Base-by-base conservation (phyloP, 2,888 invertebrate species). In the Sicus ferrugineus region DNA sequence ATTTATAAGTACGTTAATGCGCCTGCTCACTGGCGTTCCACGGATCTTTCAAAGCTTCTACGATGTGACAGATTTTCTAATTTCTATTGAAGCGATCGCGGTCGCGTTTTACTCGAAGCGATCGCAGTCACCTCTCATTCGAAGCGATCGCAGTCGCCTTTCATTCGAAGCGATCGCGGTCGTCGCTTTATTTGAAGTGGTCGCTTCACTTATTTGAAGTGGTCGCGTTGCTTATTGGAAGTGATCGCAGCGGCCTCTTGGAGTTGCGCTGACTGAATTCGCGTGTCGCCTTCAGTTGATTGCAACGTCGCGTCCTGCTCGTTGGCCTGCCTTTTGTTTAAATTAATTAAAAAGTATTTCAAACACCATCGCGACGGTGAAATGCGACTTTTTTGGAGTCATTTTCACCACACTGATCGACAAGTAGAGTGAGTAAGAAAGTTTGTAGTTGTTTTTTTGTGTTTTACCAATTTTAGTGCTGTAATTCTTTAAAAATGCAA, bases 21-120 rank as follows among this genome's bases (percentile, higher is more conserved):
- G 46, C 66, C 56, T 67, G 56, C 21, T 16, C 58, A 34, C 19
- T n/a, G 66, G 50, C 48, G 30, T 31, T 31, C 48, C 26, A 50
- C 48, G 38, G n/a, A 28, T 28, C 30, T 19, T 64, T 28, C 30
- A 31, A 46, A 23, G 59, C 34, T 23, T 23, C 61, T 67, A 80
- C 80, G 81, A 78, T 79, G 78, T 78, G 80, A 80, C 81, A 80
- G 78, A 81, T 80, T 80, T 81, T 80, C 79, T 80, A 80, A 80
- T 81, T 78, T 79, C 78, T 78, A 79, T 76, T 77, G 78, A 72
- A 70, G 48, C 30, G n/a, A 46, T 3, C 19, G 4, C n/a, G 19
- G n/a, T 14, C 6, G 38, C n/a, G 46, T 46, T 26, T 48, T 46
- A 42, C 30, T 65, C 11, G 14, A 52, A 31, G 52, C 52, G n/a